Base-by-base conservation (phyloP, 2,888 invertebrate genomes). In the Dryocosmus kuriphilus region DNA sequence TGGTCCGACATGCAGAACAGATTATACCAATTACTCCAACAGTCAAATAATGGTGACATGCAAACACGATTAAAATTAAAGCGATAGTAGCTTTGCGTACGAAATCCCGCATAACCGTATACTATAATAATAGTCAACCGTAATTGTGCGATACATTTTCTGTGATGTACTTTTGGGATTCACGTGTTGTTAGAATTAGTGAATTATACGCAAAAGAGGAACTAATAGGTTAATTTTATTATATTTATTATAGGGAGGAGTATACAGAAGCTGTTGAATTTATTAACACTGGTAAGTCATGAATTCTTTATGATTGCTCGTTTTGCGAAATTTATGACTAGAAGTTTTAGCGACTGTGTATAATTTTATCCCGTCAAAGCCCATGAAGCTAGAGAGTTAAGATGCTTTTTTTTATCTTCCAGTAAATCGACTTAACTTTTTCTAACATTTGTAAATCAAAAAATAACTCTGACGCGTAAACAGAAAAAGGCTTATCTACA, bases 131-230 rank as follows among this genome's bases (percentile, higher is more conserved):
- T 65, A 46, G 41, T 27, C 41, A 24, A 41, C 65, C 27, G 65
- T 67, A 67, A 67, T 67, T 67, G 65, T 67, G 65, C 65, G 38
- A 67, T 67, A 67, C 67, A 67, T 67, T 67, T 67, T 46, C 67
- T 46, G 41, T 67, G 24, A 67, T 67, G 41, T 24, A 67, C 27
- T 38, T 67, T 67, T 41, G 41, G 41, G 46, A 67, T 67, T 67
- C 41, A 46, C 46, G 67, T 46, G 46, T 24, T 19, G 41, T 46
- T 67, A 41, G 27, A 27, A 67, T 67, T 67, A 46, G 27, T 67
- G 24, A 67, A 67, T 67, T 67, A 67, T 41, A 46, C 41, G 22
- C 27, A 67, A 67, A 67, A 19, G 67, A 65, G 63, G 22, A 38
- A 63, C 63, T 63, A 38, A 63, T 63, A 63, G 35, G n/a, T n/a